A percentile compares a stretch with the other conserved stretches of the same genome.
Evolutionary conservation across 2,113 vertebrate genomes (phyloP).

Genomic region (Siniperca chuatsi): DNA sequence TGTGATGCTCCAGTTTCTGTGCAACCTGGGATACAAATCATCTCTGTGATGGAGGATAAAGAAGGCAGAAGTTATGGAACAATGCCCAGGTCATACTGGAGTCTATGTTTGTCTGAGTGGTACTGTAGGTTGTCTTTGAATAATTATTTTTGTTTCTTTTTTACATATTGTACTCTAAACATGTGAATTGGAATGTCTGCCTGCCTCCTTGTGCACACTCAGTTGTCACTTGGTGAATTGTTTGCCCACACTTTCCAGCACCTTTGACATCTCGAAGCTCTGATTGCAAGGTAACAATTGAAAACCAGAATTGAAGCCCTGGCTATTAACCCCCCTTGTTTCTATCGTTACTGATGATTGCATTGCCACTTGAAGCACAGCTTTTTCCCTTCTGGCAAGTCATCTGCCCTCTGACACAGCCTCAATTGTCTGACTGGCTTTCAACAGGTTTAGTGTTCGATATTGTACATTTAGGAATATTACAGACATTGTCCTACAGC

Average conservation of each 20-base stretch:
- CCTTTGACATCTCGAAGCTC: constrained; percentile 40
- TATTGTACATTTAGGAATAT: constrained; percentile 37
- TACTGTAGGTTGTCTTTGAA: background rate
- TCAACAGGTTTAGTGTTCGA: constrained; percentile 26
- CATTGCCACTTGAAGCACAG: constrained; percentile 40
- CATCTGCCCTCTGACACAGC: constrained; percentile 55
- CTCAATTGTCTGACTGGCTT: constrained; percentile 52
- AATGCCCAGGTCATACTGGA: constrained; percentile 13
- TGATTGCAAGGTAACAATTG: constrained; percentile 55
- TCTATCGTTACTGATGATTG: constrained; percentile 64
- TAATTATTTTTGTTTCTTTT: background rate
- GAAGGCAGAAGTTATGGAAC: constrained; percentile 19
- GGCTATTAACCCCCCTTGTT: constrained; percentile 48
- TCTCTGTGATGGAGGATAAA: constrained; percentile 46
- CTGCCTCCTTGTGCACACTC: background rate
- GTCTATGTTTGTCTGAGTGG: constrained; percentile 16
- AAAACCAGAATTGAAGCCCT: constrained; percentile 39
- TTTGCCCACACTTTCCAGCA: constrained; percentile 4
- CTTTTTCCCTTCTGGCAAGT: constrained; percentile 38
- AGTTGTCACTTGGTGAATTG: background rate
- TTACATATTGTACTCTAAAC: background rate
- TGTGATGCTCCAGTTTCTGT: constrained; percentile 44
- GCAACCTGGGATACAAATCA: constrained; percentile 48
- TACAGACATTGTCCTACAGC: constrained; percentile 15
- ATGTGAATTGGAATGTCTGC: background rate